Evolutionary conservation across 2,113 vertebrate genomes (phyloP).

Genomic region (Malurus alboscapulatus): DNA sequence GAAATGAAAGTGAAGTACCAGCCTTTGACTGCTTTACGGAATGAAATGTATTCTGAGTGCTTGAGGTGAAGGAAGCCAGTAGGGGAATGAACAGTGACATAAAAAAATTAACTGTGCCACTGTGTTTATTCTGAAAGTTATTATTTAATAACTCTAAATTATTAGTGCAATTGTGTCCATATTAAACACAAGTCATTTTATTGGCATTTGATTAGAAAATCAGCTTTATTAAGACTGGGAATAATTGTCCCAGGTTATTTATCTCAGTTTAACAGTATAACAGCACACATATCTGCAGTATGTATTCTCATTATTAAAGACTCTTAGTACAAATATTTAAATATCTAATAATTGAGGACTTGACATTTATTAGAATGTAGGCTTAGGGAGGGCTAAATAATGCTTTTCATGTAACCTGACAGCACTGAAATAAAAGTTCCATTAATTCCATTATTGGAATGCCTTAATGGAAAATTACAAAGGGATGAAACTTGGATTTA

Average conservation of each 20-base stretch:
- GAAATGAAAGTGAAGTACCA: not conserved
- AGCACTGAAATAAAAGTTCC: not conserved
- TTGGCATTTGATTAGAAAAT: conserved; percentile 21
- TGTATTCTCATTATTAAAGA: conserved; percentile 26
- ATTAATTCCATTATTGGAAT: not conserved
- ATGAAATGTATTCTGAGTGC: not conserved
- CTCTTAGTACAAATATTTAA: conserved; percentile 60
- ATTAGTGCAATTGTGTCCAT: not conserved
- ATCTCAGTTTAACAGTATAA: conserved; percentile 16
- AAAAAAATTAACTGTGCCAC: not conserved
- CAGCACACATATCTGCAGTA: not conserved
- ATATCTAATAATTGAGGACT: conserved; percentile 4
- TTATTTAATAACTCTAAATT: not conserved
- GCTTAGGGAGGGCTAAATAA: not conserved
- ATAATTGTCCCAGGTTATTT: conserved; percentile 37
- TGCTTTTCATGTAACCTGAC: not conserved
- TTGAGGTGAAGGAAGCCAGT: not conserved
- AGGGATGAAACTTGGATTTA: not conserved
- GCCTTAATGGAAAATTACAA: not conserved
- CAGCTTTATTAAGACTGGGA: conserved; percentile 36
- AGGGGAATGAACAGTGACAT: not conserved
- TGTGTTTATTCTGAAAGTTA: not conserved
- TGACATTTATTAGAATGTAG: conserved; percentile 30
- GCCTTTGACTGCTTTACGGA: not conserved
- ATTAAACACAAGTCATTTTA: not conserved